Percentiles rank a stretch among this genome's conserved stretches.
Conservation (phyloP, 1,140 invertebrate genomes). For the Drosophila sproati region DNA sequence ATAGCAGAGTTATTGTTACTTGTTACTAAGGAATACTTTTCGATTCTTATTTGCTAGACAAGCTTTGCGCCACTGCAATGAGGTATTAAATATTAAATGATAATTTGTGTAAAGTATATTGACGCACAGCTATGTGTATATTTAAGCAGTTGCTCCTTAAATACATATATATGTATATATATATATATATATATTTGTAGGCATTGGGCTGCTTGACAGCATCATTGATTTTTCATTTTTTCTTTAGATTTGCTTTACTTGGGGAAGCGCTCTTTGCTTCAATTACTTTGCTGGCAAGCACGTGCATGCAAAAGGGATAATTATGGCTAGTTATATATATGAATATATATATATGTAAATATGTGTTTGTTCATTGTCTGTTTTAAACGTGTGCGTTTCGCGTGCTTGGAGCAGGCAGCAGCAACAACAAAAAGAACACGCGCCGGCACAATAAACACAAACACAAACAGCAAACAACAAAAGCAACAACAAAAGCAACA, state of each 20-base stretch:
- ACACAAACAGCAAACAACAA: too few species aligned
- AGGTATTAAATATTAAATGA: neutral
- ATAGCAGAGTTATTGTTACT: too few species aligned
- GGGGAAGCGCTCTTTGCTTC: slow-evolving; percentile 13
- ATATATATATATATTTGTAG: slow-evolving; percentile 11
- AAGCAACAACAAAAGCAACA: slow-evolving; percentile 13
- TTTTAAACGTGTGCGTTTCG: slow-evolving; percentile 12
- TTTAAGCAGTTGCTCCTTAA: neutral
- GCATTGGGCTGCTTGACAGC: slow-evolving; percentile 64
- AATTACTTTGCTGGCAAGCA: slow-evolving; percentile 63
- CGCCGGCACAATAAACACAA: slow-evolving; percentile 17
- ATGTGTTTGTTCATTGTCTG: slow-evolving; percentile 7
- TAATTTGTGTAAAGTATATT: neutral
- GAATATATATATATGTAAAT: slow-evolving; percentile 15
- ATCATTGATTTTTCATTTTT: slow-evolving; percentile 79
- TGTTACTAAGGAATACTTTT: too few species aligned
- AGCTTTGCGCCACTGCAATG: neutral
- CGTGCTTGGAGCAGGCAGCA: slow-evolving; percentile 51
- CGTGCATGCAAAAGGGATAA: slow-evolving; percentile 67
- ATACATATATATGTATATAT: neutral
- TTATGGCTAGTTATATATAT: neutral
- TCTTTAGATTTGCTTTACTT: slow-evolving; percentile 28
- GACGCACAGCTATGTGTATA: neutral
- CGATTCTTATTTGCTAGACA: neutral
- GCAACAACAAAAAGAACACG: slow-evolving; percentile 27